phyloP scores from a whole-genome alignment of 2,113 vertebrate genomes.

The Polyodon spathula region DNA sequence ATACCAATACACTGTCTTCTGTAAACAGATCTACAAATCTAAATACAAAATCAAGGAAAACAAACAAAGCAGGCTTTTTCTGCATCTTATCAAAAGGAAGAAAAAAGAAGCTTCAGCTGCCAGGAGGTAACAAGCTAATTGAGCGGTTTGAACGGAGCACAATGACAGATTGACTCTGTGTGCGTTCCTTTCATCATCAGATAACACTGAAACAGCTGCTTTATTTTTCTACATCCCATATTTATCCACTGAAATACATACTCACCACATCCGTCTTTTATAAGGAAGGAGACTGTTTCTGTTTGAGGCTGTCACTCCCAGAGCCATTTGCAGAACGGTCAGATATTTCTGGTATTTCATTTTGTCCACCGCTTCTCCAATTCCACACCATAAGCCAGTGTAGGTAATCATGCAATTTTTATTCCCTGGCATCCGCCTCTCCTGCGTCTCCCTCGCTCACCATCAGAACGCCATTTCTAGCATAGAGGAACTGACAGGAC shows the following conservation, averaged over 20 bases:
- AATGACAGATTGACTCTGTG: constrained; percentile 12
- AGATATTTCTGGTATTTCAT: constrained; percentile 99
- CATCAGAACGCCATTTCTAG: constrained; percentile 68
- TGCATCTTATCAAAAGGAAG: constrained; percentile 21
- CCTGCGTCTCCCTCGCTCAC: constrained; percentile 65
- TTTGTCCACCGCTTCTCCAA: constrained; percentile 70
- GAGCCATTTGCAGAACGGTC: constrained; percentile 97
- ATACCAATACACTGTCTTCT: constrained; percentile 24
- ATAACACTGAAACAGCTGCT: constrained; percentile 31
- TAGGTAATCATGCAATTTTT: constrained; percentile 78
- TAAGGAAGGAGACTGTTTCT: constrained; percentile 89
- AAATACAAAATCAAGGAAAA: constrained; percentile 17
- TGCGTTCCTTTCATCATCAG: constrained; percentile 25
- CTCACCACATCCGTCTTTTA: constrained; percentile 95
- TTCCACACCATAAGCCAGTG: constrained; percentile 81
- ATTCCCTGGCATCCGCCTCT: constrained; percentile 76
- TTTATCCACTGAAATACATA: constrained; percentile 46
- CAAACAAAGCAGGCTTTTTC: constrained; percentile 36
- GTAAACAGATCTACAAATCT: constrained; percentile 23
- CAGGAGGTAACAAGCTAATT: constrained; percentile 23
- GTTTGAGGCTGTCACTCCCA: constrained; percentile 95
- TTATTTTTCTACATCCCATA: constrained; percentile 34
- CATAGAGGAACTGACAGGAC: constrained; percentile 57
- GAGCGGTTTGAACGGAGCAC: constrained; percentile 24
- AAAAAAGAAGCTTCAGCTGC: constrained; percentile 17